These are phyloP conservation scores for Probaryconus sp. DNA, from an alignment of 1,140 invertebrate species.

Conservation along the genomic window DNA sequence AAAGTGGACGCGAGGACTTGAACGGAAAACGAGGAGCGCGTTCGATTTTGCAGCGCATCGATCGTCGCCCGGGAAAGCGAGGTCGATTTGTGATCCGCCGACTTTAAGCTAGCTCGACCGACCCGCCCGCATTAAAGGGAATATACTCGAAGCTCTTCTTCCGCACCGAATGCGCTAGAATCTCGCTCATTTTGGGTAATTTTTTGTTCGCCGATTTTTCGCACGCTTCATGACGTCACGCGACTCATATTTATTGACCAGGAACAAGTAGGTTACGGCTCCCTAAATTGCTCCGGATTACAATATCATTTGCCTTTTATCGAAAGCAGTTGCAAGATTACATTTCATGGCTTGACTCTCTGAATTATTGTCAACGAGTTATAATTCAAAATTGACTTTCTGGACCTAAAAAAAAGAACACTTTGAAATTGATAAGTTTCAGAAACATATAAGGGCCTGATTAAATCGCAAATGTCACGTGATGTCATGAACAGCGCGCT, in stretches of 20 bases:
- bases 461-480: conserved; percentile 9
- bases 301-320: too few species aligned
- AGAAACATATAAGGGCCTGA: too few species aligned
- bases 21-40: conserved; percentile 12
- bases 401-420: too few species aligned
- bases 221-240: neutral
- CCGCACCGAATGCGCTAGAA: conserved; percentile 38
- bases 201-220: neutral
- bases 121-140: conserved; percentile 75
- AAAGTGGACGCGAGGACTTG: neutral
- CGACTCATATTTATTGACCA: too few species aligned
- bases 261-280: too few species aligned
- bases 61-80: conserved; percentile 53
- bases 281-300: too few species aligned
- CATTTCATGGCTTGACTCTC: too few species aligned
- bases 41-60: conserved; percentile 42
- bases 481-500: conserved; percentile 16
- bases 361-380: too few species aligned
- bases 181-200: conserved; percentile 41
- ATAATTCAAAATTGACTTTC: too few species aligned
- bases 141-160: conserved; percentile 67
- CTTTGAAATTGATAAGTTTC: too few species aligned
- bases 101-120: conserved; percentile 72
- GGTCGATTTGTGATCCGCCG: conserved; percentile 59
- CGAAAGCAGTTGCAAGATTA: too few species aligned